These are phyloP conservation scores for Elgaria multicarinata DNA, from an alignment of 2,113 vertebrate species.

Conservation along the genomic window DNA sequence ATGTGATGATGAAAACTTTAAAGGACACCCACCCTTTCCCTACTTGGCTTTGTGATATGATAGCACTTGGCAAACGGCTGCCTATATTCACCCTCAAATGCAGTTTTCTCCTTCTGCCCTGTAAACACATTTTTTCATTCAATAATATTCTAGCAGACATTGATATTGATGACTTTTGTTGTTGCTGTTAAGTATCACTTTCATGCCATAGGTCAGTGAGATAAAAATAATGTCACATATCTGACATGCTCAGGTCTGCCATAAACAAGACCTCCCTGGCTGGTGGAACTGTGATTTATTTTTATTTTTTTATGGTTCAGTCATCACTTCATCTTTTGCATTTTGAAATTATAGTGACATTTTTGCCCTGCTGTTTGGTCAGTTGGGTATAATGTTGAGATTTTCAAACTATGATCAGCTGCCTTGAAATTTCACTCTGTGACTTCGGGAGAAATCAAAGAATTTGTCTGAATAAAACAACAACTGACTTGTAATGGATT, in stretches of 20 bases:
- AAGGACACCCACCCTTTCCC: neutral
- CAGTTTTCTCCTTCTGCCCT: neutral
- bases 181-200: neutral
- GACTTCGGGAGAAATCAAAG: constrained; percentile 6
- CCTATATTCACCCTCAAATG: neutral
- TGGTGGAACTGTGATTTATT: neutral
- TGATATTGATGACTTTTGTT: constrained; percentile 1
- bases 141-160: neutral
- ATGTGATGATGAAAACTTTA: neutral
- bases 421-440: constrained; percentile 12
- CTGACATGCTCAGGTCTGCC: neutral
- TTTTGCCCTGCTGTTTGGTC: neutral
- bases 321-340: neutral
- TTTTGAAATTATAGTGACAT: constrained; percentile 36
- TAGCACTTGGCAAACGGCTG: neutral
- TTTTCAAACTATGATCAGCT: neutral
- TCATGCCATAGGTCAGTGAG: neutral
- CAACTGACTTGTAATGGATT: too few relatives aligned
- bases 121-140: neutral
- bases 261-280: neutral
- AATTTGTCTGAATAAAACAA: neutral
- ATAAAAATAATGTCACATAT: neutral
- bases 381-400: constrained; percentile 12
- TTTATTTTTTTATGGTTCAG: too few relatives aligned
- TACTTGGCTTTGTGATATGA: neutral